Conservation (phyloP, 2,797 vertebrate species). For the Spheniscus humboldti region DNA sequence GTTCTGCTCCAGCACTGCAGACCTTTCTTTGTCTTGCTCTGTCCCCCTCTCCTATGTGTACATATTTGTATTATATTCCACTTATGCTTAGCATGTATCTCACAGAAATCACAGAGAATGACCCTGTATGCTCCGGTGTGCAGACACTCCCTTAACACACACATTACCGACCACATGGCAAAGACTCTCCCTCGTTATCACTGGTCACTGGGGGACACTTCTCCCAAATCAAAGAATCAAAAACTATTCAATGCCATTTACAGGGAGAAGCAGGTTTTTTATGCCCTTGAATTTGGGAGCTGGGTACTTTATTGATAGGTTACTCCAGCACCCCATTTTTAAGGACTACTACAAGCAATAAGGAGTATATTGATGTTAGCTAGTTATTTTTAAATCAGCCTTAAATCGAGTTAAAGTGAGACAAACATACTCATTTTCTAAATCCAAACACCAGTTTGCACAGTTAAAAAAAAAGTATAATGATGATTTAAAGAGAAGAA, state of each 20-base stretch:
- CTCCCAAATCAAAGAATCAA: not conserved
- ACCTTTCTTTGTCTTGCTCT: not conserved
- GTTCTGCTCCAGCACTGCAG: not conserved
- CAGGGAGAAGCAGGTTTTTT: not conserved
- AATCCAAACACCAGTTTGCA: not conserved
- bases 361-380: not conserved
- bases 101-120: not conserved
- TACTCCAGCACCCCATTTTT: not conserved
- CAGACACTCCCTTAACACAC: not conserved
- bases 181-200: not conserved
- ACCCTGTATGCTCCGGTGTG: not conserved
- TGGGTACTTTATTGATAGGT: not conserved
- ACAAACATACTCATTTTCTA: not conserved
- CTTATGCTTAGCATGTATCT: not conserved
- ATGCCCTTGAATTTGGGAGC: not conserved
- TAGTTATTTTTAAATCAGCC: not conserved
- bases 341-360: not conserved
- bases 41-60: not conserved
- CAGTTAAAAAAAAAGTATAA: not conserved
- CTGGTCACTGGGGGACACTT: not conserved
- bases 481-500: not conserved
- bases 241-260: not conserved
- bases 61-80: not conserved
- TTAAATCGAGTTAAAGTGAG: not conserved
- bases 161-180: not conserved